Base-by-base conservation (phyloP, 2,888 invertebrate genomes). In the Phaonia tiefii region DNA sequence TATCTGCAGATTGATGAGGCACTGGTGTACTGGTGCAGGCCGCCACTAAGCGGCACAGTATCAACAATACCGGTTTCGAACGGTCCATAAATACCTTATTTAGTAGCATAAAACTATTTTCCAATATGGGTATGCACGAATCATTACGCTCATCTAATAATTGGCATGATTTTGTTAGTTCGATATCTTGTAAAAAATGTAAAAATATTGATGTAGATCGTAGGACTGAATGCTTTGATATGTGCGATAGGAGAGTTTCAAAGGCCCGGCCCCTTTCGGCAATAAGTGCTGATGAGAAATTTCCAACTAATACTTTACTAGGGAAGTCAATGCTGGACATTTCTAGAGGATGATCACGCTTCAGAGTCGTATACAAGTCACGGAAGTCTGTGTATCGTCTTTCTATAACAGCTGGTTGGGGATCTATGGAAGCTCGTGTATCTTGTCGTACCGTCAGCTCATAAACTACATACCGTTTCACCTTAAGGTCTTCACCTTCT, bases 301-400 rank as follows among this genome's bases (percentile, higher is more conserved):
- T 95, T 1, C 95, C 95, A 84, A 94, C 90, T 3, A 95, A 86
- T 84, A 93, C 93, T 91, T 95, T 95, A 88, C 93, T 93, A 10
- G 95, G 95, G 88, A 95, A 95, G 66, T 91, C 90, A 5, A 94
- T 88, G 8, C 84, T 82, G 26, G 87, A 88, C 89, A 95, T 89
- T 76, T 93, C 87, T 39, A 89, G 86, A 0, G 94, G 92, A 87
- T 92, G 91, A 65, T 93, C 93, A 80, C 92, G 93, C 85, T 92
- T 93, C 25, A 95, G 89, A 1, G 92, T 91, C 83, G 92, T 92
- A 86, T 93, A 95, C 2, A 95, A 91, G 80, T 93, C 93, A 67
- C 93, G 90, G 88, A 95, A 95, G 85, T 95, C 93, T 7, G 95
- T 95, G 88, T 95, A 95, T 84, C 95, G 92, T 69, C 95, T 91